These are phyloP conservation scores for Enteromius trimaculatus DNA, from an alignment of 2,797 vertebrate genomes.

Conservation along the genomic window DNA sequence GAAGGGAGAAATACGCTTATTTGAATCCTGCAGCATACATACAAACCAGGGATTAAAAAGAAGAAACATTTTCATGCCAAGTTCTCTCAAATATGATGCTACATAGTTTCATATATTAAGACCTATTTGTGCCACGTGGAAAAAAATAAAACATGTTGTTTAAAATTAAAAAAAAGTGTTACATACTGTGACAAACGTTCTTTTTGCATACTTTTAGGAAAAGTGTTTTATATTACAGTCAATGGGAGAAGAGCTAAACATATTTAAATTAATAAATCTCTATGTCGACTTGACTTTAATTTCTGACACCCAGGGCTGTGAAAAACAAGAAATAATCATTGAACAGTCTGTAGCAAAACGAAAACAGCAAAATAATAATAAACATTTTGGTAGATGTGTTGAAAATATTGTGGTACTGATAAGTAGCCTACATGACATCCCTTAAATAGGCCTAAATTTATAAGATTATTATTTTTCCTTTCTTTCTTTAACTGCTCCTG, in stretches of 20 bases:
- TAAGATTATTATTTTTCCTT: not conserved
- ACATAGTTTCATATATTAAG: not conserved
- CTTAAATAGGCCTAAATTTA: not conserved
- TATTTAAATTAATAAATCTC: not conserved
- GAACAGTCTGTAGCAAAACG: not conserved
- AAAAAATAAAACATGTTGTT: not conserved
- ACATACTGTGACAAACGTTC: too few relatives aligned
- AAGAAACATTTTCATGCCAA: not conserved
- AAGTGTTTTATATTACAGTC: too few relatives aligned
- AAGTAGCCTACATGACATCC: too few relatives aligned
- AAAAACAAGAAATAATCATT: too few relatives aligned
- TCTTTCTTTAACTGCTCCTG: not conserved
- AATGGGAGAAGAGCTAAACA: too few relatives aligned
- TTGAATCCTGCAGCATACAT: too few relatives aligned
- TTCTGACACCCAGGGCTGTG: not conserved
- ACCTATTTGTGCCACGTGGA: not conserved
- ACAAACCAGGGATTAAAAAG: not conserved
- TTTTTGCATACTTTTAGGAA: too few relatives aligned
- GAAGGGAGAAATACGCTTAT: not conserved
- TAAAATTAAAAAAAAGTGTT: not conserved
- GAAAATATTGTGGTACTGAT: not conserved
- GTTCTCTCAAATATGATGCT: not conserved
- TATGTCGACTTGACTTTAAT: not conserved
- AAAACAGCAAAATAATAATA: not conserved
- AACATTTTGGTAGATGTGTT: not conserved